Percentiles rank a stretch among this genome's conserved stretches.
phyloP scores from a whole-genome alignment of 2,113 vertebrate genomes.

The Peromyscus californicus region DNA sequence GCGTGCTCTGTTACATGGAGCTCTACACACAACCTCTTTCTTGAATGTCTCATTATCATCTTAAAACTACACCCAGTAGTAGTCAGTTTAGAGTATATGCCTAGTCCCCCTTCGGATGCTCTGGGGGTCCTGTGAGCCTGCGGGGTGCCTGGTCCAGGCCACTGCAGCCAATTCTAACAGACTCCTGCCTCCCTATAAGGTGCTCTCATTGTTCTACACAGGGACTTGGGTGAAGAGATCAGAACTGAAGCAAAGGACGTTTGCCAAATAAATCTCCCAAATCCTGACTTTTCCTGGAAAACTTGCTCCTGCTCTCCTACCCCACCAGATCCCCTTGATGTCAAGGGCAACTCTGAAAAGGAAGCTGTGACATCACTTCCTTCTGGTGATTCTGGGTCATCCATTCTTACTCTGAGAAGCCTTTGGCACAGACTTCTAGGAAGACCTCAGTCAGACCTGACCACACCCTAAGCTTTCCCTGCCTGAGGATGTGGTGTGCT shows the following conservation, averaged over 20 bases:
- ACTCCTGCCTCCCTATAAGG: neutral
- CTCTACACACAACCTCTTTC: neutral
- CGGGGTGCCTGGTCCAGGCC: neutral
- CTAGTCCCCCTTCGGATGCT: neutral
- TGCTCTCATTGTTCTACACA: neutral
- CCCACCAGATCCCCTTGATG: neutral
- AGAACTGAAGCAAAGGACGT: neutral
- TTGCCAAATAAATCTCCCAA: neutral
- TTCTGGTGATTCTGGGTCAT: neutral
- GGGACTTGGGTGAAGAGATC: neutral
- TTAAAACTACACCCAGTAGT: neutral
- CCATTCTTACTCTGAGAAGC: neutral
- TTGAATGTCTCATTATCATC: neutral
- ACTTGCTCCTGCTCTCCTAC: neutral
- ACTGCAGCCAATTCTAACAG: neutral
- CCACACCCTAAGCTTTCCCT: neutral
- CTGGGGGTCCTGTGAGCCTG: neutral
- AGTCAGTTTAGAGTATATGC: neutral
- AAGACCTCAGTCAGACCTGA: neutral
- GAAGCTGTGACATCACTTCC: slow-evolving; percentile 56
- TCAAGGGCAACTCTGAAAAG: slow-evolving; percentile 19
- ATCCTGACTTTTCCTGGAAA: neutral
- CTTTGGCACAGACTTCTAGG: no score
- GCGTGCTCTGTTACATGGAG: neutral
- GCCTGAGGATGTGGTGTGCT: neutral